Evolutionary conservation across 2,888 invertebrate genomes (phyloP).

Genomic region (Embidobia sp.): DNA sequence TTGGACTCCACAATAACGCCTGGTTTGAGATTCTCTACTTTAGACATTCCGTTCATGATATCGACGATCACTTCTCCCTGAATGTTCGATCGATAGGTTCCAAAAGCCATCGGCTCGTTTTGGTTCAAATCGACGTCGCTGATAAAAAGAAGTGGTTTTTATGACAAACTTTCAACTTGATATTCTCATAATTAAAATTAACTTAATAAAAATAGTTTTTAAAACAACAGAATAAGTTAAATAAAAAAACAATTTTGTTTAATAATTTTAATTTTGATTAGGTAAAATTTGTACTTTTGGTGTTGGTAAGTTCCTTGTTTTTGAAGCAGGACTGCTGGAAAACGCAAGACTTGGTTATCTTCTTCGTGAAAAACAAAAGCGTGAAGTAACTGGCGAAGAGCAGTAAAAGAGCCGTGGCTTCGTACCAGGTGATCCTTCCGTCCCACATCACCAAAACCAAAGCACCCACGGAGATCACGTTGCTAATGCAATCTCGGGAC

Average conservation of each 20-base stretch:
- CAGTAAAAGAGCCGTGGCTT: constrained; percentile 87
- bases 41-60: constrained; percentile 73
- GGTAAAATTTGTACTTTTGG: constrained; percentile 10
- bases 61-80: constrained; percentile 77
- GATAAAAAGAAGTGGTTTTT: not conserved
- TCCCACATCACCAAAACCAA: constrained; percentile 90
- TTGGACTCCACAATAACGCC: constrained; percentile 65
- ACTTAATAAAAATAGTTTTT: not conserved
- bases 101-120: constrained; percentile 72
- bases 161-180: too few relatives aligned
- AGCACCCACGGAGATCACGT: constrained; percentile 87
- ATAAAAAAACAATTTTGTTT: not conserved
- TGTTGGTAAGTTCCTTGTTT: constrained; percentile 34
- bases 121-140: constrained; percentile 48
- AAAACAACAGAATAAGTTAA: not conserved
- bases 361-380: constrained; percentile 84
- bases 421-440: constrained; percentile 89
- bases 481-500: constrained; percentile 90
- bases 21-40: constrained; percentile 68
- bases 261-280: too few relatives aligned
- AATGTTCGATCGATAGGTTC: constrained; percentile 78
- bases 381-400: constrained; percentile 89
- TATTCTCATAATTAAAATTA: too few relatives aligned
- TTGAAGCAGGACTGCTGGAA: constrained; percentile 28
- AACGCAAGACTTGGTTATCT: constrained; percentile 59